phyloP scores from a whole-genome alignment of 2,113 vertebrate species.

The Vulpes vulpes region DNA sequence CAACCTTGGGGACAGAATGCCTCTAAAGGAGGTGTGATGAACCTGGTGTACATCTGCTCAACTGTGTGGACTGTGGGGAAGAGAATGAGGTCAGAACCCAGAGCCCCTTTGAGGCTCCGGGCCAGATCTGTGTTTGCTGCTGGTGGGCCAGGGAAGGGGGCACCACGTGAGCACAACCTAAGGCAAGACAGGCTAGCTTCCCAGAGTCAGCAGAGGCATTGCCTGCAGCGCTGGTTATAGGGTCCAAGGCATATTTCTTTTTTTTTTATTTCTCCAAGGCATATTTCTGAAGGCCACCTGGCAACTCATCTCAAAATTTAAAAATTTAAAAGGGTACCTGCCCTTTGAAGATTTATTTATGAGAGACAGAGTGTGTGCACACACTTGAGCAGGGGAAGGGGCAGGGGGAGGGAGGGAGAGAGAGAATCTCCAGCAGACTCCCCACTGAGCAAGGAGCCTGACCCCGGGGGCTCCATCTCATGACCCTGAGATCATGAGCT shows the following conservation, averaged over 20 bases:
- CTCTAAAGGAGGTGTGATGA: fast-evolving
- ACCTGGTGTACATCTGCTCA: no score
- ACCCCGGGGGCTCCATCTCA: neutral
- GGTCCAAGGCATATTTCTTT: neutral
- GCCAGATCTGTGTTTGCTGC: neutral
- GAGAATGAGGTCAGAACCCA: neutral
- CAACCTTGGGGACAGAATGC: neutral
- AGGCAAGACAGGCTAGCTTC: neutral
- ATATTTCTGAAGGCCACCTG: neutral
- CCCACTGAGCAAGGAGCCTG: no score
- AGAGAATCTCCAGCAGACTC: neutral
- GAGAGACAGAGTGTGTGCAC: neutral
- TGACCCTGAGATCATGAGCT: neutral
- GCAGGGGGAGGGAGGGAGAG: no score
- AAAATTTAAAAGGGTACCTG: neutral
- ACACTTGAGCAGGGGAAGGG: neutral
- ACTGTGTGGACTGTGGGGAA: fast-evolving
- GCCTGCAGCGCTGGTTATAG: fast-evolving
- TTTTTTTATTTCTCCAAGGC: no score
- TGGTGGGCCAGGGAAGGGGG: neutral
- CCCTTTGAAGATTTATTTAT: neutral
- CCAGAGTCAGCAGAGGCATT: neutral
- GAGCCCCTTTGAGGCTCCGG: neutral
- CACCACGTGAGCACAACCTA: fast-evolving
- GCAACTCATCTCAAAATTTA: neutral